Evolutionary conservation across 2,888 invertebrate genomes (phyloP).

Genomic region (Ophioninae sp.): DNA sequence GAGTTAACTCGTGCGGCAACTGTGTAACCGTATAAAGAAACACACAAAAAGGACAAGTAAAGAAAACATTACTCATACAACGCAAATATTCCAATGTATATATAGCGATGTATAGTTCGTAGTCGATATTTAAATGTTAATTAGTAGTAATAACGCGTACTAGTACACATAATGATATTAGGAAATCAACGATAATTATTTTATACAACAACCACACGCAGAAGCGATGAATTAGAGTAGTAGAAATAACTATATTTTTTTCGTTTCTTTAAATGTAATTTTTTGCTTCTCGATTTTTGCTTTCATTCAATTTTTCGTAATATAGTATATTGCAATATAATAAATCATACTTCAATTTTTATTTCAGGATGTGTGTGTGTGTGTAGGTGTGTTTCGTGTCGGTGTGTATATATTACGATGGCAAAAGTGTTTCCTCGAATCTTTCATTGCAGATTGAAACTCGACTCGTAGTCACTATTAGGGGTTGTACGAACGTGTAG

Average conservation of each 20-base stretch:
- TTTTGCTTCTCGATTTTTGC: conserved; percentile 62
- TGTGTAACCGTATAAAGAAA: conserved; percentile 64
- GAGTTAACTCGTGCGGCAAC: conserved; percentile 64
- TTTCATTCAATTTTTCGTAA: conserved; percentile 68
- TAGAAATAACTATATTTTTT: conserved; percentile 79
- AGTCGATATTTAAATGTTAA: conserved; percentile 58
- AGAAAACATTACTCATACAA: conserved; percentile 42
- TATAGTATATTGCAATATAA: conserved; percentile 75
- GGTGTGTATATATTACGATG: conserved; percentile 74
- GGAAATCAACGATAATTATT: conserved; percentile 71
- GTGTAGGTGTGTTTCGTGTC: conserved; percentile 33
- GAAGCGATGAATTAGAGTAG: conserved; percentile 80
- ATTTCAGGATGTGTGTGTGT: conserved; percentile 52
- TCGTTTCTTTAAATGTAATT: conserved; percentile 67
- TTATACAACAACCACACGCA: conserved; percentile 81
- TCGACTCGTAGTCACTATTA: conserved; percentile 75
- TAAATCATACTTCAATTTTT: conserved; percentile 74
- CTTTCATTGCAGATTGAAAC: conserved; percentile 69
- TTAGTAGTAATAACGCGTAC: conserved; percentile 68
- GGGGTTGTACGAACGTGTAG: conserved; percentile 81
- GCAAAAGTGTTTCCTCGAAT: conserved; percentile 73
- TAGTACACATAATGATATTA: conserved; percentile 69
- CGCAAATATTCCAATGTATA: conserved; percentile 41
- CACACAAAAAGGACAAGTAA: conserved; percentile 57
- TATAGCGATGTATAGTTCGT: conserved; percentile 50